Base-by-base conservation (phyloP, 1,140 invertebrate genomes). In the Hesperophylax magnus region DNA sequence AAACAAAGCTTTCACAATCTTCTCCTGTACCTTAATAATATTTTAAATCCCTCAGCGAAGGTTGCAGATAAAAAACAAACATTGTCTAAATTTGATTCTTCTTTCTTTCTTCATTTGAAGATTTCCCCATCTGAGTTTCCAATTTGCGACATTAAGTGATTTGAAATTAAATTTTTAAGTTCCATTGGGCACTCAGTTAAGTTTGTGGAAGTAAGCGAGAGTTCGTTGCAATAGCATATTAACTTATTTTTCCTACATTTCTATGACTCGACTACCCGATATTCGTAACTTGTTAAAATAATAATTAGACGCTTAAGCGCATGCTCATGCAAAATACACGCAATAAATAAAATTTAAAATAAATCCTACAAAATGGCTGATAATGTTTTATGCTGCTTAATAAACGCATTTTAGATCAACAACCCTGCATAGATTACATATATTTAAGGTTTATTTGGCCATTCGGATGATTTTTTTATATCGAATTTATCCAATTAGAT, bases 91-190 rank as follows among this genome's bases (percentile, higher is more conserved):
- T 81, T 81, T 77, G 39, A 80, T 80, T 76, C 60, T 69, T 52
- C 60, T 67, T 71, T 77, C 63, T 56, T 69, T 71, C 52, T 77
- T 81, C 72, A 71, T 67, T 60, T 53, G 78, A 72, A 72, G 63
- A 47, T 65, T 75, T 47, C 58, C n/a, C 52, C 71, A 60, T 63
- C 60, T 77, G 58, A 77, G 61, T 47, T 69, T 79, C 60, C 79
- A 80, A 80, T 80, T 80, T 80, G 79, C 24, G 47, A 80, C 56
- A 77, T 67, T 67, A 77, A 81, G 53, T 60, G 63, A 81, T 81
- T 77, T 53, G 27, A 77, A 81, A 81, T 81, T 67, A 71, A 77
- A 77, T 71, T 77, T 77, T 77, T 72, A 18, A 39, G 52, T 75
- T 53, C 39, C 79, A 80, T 67, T 80, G 58, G 67, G 60, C 14